These are phyloP conservation scores for Coracopsis vasa DNA, from an alignment of 2,113 vertebrate species.

Conservation along the genomic window DNA sequence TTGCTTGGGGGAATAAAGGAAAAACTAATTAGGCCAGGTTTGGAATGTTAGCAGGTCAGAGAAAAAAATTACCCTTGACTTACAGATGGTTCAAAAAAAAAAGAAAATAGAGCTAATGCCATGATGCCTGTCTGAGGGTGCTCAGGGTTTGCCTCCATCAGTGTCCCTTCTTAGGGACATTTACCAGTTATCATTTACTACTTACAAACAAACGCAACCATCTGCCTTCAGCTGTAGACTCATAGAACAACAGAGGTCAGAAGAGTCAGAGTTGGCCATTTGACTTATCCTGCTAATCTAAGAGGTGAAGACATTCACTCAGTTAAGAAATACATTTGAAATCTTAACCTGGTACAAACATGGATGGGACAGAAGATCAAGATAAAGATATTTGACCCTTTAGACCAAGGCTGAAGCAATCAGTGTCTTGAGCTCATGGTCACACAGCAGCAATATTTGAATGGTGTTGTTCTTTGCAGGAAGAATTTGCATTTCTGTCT, in stretches of 20 bases:
- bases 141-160: neutral
- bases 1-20: neutral
- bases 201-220: neutral
- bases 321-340: neutral
- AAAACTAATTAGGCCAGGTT: neutral
- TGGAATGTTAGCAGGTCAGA: neutral
- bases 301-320: neutral
- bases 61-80: neutral
- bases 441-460: neutral
- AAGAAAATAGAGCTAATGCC: neutral
- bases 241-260: neutral
- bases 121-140: neutral
- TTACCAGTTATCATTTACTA: neutral
- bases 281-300: neutral
- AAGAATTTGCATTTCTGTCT: neutral
- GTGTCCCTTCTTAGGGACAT: neutral
- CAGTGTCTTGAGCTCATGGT: neutral
- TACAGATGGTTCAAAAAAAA: neutral
- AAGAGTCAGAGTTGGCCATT: neutral
- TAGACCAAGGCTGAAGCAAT: neutral
- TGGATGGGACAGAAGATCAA: neutral
- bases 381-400: neutral
- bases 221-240: neutral
- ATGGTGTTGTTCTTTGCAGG: neutral
- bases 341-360: neutral